A percentile compares a stretch with the other conserved stretches of the same genome.
Evolutionary conservation across 30 jellyfish, hydroid and myxozoan genomes (phyloP).

Genomic region (Cassiopea xamachana): DNA sequence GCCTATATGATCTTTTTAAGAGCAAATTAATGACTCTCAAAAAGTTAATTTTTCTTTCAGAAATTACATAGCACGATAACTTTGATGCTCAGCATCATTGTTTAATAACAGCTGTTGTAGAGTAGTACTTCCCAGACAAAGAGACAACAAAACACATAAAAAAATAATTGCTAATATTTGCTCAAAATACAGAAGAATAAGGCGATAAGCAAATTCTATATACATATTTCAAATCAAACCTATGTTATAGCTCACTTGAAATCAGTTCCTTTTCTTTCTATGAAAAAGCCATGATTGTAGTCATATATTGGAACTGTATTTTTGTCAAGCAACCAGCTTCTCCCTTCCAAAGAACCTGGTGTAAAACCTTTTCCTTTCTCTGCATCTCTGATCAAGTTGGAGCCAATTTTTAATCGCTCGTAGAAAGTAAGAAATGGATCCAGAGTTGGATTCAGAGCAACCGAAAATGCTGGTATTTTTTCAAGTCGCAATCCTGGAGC

Average conservation of each 20-base stretch:
- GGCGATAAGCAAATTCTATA: no score
- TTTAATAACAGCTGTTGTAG: no score
- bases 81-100: no score
- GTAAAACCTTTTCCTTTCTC: constrained; percentile 50
- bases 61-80: no score
- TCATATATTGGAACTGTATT: constrained; percentile 75
- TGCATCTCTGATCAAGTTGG: constrained; percentile 4
- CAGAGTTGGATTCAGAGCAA: constrained; percentile 68
- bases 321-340: constrained; percentile 81
- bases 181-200: no score
- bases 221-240: background rate
- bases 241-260: constrained; percentile 48
- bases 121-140: no score
- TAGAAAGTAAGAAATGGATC: constrained; percentile 39
- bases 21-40: no score
- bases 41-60: no score
- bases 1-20: no score
- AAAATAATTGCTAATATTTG: no score
- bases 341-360: constrained; percentile 77
- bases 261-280: constrained; percentile 71
- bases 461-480: constrained; percentile 78
- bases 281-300: constrained; percentile 67
- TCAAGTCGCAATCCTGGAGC: constrained; percentile 73
- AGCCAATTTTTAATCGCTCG: constrained; percentile 31
- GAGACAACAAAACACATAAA: no score